These are phyloP conservation scores for Yponomeuta cagnagella DNA, from an alignment of 2,888 invertebrate species.

Conservation along the genomic window DNA sequence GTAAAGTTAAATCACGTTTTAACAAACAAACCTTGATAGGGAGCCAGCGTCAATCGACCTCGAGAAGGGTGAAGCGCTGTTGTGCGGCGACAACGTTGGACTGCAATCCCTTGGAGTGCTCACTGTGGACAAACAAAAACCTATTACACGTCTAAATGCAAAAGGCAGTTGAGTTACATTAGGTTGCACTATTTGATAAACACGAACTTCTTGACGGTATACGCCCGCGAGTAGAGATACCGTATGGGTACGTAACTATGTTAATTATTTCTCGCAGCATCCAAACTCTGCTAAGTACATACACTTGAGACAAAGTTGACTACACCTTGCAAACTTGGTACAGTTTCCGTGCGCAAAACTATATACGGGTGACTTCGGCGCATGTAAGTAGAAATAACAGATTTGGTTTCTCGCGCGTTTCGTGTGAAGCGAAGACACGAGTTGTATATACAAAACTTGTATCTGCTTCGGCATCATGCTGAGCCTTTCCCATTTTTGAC, in stretches of 20 bases:
- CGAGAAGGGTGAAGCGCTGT: conserved; percentile 82
- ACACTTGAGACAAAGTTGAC: neutral
- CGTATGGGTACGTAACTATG: neutral
- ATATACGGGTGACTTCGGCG: neutral
- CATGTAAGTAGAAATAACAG: neutral
- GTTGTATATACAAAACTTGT: neutral
- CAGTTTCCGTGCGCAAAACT: neutral
- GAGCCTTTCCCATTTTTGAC: too few species aligned
- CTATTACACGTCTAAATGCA: neutral
- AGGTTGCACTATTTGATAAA: neutral
- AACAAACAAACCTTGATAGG: conserved; percentile 76
- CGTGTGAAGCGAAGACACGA: neutral
- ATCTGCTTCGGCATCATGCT: too few species aligned
- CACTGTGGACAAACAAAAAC: conserved; percentile 56
- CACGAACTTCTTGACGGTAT: neutral
- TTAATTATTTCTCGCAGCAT: neutral
- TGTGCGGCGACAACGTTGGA: conserved; percentile 87
- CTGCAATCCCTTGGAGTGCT: conserved; percentile 90
- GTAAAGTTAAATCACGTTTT: neutral
- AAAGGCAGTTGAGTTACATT: too few species aligned
- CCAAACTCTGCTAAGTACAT: neutral
- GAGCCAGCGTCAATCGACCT: conserved; percentile 82
- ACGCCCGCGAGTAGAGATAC: neutral
- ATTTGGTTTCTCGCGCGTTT: neutral
- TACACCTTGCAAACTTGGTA: neutral